Evolutionary conservation across 1,140 invertebrate species (phyloP).

Genomic region (Drosophila pseudoananassae): DNA sequence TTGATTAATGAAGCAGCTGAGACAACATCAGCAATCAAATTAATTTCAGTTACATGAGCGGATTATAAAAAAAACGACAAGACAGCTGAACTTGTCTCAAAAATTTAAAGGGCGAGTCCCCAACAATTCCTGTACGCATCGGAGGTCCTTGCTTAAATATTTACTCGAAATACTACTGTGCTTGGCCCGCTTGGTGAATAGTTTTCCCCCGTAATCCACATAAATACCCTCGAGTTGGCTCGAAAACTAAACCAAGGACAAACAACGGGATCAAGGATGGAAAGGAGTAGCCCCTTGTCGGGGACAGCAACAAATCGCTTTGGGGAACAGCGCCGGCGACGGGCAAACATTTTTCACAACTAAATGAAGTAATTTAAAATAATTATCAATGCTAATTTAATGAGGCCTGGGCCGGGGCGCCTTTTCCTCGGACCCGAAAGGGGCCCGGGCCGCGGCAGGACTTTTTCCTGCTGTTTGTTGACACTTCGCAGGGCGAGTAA

Average conservation of each 20-base stretch:
- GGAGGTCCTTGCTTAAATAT: no score
- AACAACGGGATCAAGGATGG: conserved; percentile 10
- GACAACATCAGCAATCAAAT: conserved; percentile 82
- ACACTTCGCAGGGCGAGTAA: conserved; percentile 5
- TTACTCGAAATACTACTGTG: not conserved
- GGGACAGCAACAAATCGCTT: conserved; percentile 63
- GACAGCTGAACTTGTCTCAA: conserved; percentile 11
- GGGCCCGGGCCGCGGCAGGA: not conserved
- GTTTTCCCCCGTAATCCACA: not conserved
- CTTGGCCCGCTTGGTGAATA: no score
- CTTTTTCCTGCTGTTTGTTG: not conserved
- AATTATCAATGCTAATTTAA: conserved; percentile 82
- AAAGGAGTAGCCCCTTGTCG: not conserved
- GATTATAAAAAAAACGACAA: conserved; percentile 54
- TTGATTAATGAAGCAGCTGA: conserved; percentile 82
- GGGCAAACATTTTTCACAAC: conserved; percentile 76
- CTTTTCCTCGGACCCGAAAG: conserved; percentile 1
- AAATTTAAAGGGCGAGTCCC: no score
- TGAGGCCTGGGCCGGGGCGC: conserved; percentile 48
- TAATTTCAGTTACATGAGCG: conserved; percentile 81
- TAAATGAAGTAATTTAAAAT: conserved; percentile 82
- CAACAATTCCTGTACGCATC: no score
- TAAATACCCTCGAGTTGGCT: conserved; percentile 9
- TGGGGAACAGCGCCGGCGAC: conserved; percentile 46
- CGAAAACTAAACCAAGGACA: conserved; percentile 24